Percentiles rank a stretch among this genome's conserved stretches.
Evolutionary conservation across 2,113 vertebrate species (phyloP).

Genomic region (Ahaetulla prasina): DNA sequence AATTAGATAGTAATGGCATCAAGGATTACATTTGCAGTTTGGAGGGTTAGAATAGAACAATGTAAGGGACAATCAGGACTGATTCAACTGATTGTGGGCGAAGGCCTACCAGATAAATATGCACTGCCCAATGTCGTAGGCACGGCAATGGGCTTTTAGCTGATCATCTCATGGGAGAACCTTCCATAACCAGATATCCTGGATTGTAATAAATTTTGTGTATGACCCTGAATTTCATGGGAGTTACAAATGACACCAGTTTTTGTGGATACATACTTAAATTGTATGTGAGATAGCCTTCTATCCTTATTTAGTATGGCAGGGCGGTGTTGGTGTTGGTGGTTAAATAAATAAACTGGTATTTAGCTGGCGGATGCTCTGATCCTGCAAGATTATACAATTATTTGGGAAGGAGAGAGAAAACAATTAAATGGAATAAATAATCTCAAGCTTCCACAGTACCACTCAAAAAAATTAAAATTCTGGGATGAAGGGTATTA

Average conservation of each 20-base stretch:
- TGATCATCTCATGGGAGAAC: not conserved
- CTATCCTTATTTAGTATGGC: not conserved
- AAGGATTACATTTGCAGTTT: slow-evolving; percentile 52
- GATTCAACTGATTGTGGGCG: slow-evolving; percentile 44
- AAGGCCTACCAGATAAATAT: slow-evolving; percentile 19
- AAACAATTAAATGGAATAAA: not conserved
- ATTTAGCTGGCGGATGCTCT: not conserved
- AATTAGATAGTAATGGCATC: slow-evolving; percentile 51
- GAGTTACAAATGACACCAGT: not conserved
- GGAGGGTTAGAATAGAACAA: slow-evolving; percentile 42
- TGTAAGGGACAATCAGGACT: slow-evolving; percentile 44
- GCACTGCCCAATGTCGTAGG: not conserved
- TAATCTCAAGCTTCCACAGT: not conserved
- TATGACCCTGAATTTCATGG: not conserved
- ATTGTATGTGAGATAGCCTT: not conserved
- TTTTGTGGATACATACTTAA: not conserved
- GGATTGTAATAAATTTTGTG: not conserved
- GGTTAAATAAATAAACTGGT: not conserved
- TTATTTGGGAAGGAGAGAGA: not conserved
- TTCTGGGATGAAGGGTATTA: not conserved
- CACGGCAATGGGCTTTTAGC: slow-evolving; percentile 3
- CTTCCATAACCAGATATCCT: not conserved
- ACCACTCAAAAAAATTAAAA: not conserved
- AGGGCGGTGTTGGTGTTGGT: too few species aligned
- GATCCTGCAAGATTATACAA: slow-evolving; percentile 8